Evolutionary conservation across 1,140 invertebrate genomes (phyloP), one percentile per base, ranked within the genome.

Genomic region (Polyergus mexicanus): DNA sequence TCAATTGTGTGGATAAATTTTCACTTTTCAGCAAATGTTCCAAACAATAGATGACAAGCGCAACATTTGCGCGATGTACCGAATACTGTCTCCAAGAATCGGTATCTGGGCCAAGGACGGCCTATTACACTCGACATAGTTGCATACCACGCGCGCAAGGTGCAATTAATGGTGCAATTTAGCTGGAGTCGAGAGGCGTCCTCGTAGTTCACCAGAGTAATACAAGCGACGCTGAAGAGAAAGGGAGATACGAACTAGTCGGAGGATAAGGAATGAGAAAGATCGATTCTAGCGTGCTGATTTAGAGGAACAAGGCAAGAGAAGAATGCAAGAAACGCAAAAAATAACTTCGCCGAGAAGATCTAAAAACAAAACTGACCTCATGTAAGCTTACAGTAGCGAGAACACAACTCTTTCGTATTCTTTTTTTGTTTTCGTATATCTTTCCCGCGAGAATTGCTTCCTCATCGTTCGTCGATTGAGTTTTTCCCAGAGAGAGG

Each of bases 91-190:
- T 83, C 32, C 60, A 69, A 32, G 77, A 85, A 74, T 80, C 75
- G 74, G 75, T 85, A 91, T 91, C 58, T 88, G 65, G 90, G 88
- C 88, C 90, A 91, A 91, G 90, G 90, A 89, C 90, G 68, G 56
- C 60, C 63, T 86, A 81, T 88, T 86, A 76, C 90, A 89, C 86
- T 91, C 89, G 83, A 91, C 87, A 89, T 69, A 86, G 83, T 91
- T 91, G 74, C 90, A 91, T 89, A 87, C 65, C 85, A 51, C n/a
- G 77, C 65, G 84, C 62, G 38, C 65, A 80, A 28, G 44, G 54
- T 89, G 74, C 89, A 88, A 91, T 89, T 91, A 91, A 91, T 89
- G 86, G 86, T 66, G 85, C 72, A 91, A 88, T 91, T 86, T 68
- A 88, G 75, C 56, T 38, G n/a, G 51, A 44, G 60, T 86, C 74